These are phyloP conservation scores for Trissolcus brochymenae DNA, from an alignment of 2,888 invertebrate species.

Conservation along the genomic window DNA sequence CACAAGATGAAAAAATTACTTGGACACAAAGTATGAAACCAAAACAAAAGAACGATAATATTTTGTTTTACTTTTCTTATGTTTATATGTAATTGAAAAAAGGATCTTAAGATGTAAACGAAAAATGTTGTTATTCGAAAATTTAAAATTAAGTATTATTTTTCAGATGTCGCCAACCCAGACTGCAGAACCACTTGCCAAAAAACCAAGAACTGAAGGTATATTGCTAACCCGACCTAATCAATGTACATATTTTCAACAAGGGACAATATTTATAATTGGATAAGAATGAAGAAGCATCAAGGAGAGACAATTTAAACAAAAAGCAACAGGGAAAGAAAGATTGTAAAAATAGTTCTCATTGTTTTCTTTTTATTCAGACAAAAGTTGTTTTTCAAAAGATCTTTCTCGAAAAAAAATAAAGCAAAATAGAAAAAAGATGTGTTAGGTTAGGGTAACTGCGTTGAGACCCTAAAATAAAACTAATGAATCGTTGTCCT, in stretches of 20 bases:
- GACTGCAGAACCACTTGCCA: constrained; percentile 68
- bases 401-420: constrained; percentile 13
- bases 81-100: not conserved
- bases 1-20: too few species aligned
- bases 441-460: constrained; percentile 66
- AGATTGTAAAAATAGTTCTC: constrained; percentile 31
- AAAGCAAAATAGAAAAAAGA: constrained; percentile 17
- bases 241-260: constrained; percentile 55
- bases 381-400: constrained; percentile 13
- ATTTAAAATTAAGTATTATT: constrained; percentile 3
- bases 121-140: not conserved
- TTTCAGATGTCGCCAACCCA: constrained; percentile 67
- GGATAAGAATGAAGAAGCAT: constrained; percentile 59
- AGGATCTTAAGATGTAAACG: not conserved
- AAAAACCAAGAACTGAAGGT: constrained; percentile 73
- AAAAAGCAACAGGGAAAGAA: constrained; percentile 46
- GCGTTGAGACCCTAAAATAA: constrained; percentile 70
- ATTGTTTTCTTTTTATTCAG: constrained; percentile 5
- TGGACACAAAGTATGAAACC: too few species aligned
- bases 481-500: constrained; percentile 78
- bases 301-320: constrained; percentile 52
- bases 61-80: not conserved
- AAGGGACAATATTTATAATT: constrained; percentile 62
- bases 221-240: constrained; percentile 68
- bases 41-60: too few species aligned